A percentile compares a stretch with the other conserved stretches of the same genome.
Conservation (phyloP, 2,797 vertebrate genomes). For the Bovichtus diacanthus region DNA sequence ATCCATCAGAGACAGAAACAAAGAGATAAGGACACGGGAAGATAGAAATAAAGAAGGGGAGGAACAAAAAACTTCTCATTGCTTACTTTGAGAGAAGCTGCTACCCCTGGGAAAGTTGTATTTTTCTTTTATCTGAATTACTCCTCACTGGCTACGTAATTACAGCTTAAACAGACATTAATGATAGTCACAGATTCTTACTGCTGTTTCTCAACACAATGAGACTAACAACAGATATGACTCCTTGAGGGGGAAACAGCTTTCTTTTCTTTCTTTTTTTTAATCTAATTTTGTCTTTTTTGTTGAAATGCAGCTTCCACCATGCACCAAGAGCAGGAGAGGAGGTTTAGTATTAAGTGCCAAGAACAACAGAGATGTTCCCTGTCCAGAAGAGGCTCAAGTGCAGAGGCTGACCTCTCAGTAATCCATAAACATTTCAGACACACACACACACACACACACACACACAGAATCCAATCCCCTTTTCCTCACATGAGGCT, state of each 20-base stretch:
- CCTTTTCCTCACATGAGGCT: slow-evolving; percentile 56
- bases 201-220: slow-evolving; percentile 25
- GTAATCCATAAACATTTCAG: slow-evolving; percentile 73
- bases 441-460: slow-evolving; percentile 24
- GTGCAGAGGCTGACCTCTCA: slow-evolving; percentile 48
- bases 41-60: slow-evolving; percentile 21
- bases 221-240: slow-evolving; percentile 22
- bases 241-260: neutral
- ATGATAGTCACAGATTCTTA: slow-evolving; percentile 40
- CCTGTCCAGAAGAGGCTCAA: slow-evolving; percentile 56
- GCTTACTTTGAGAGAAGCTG: slow-evolving; percentile 49
- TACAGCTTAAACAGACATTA: slow-evolving; percentile 46
- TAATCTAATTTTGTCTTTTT: slow-evolving; percentile 42
- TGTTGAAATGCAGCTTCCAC: slow-evolving; percentile 35
- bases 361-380: slow-evolving; percentile 59
- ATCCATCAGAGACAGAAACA: slow-evolving; percentile 38
- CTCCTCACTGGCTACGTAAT: slow-evolving; percentile 48
- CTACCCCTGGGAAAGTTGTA: slow-evolving; percentile 41
- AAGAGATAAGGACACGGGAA: slow-evolving; percentile 24
- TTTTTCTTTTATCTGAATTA: slow-evolving; percentile 51
- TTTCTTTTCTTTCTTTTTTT: neutral
- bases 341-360: slow-evolving; percentile 47
- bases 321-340: slow-evolving; percentile 12
- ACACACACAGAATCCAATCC: slow-evolving; percentile 45
- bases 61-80: slow-evolving; percentile 22